Conservation (phyloP, 2,113 vertebrate species). For the Panurus biarmicus region DNA sequence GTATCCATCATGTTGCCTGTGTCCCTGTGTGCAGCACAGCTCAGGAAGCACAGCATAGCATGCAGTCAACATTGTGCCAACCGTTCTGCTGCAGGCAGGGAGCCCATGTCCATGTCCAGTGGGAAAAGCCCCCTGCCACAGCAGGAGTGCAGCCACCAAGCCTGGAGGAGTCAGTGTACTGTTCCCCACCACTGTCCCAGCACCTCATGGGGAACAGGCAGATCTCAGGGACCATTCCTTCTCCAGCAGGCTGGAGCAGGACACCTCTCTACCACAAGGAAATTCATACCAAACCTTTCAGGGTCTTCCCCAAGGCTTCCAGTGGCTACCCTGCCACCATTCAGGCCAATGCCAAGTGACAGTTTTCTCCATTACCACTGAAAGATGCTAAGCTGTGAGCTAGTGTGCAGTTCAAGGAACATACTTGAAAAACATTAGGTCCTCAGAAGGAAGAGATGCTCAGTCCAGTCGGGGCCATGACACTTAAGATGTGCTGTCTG, state of each 20-base stretch:
- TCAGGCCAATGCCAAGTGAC: background rate
- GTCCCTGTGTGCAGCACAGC: background rate
- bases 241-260: background rate
- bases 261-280: background rate
- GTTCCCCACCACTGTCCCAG: background rate
- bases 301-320: background rate
- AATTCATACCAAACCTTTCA: background rate
- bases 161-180: background rate
- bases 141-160: background rate
- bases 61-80: accelerated
- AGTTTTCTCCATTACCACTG: background rate
- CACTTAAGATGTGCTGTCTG: background rate
- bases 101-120: background rate
- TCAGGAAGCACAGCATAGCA: background rate
- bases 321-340: background rate
- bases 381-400: background rate
- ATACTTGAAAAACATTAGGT: background rate
- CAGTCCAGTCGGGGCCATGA: background rate
- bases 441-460: background rate
- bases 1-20: background rate
- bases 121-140: background rate
- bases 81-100: background rate
- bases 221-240: background rate
- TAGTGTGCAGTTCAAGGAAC: background rate
- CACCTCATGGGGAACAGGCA: background rate